Conservation (phyloP, 1,140 invertebrate genomes). For the Piezodorus guildinii region DNA sequence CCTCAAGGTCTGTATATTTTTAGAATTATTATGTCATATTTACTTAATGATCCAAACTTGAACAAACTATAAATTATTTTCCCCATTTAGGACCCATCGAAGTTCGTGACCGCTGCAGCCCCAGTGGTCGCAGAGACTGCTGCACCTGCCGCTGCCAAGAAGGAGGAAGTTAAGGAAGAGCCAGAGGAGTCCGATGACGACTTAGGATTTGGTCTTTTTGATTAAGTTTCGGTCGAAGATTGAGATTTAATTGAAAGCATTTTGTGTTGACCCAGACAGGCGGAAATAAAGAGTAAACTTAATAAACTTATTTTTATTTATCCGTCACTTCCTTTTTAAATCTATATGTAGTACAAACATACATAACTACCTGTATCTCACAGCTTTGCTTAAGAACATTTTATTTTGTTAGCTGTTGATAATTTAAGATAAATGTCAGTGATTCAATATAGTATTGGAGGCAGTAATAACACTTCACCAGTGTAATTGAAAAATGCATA, state of each 20-base stretch:
- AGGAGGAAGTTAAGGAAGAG: slow-evolving; percentile 63
- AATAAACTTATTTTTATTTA: background rate
- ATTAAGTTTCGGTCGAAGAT: slow-evolving; percentile 46
- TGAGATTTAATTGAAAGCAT: background rate
- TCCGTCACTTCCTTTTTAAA: no score
- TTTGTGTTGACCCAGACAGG: slow-evolving; percentile 5
- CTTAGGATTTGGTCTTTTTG: slow-evolving; percentile 94
- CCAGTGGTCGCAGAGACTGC: slow-evolving; percentile 48
- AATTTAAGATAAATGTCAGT: no score
- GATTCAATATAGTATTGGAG: no score
- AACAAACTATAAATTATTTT: background rate
- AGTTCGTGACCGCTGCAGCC: slow-evolving; percentile 66
- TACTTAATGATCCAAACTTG: background rate
- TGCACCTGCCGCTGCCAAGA: slow-evolving; percentile 43
- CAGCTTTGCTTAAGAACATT: no score
- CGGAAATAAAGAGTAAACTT: background rate
- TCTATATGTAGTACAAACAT: no score
- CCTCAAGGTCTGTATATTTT: slow-evolving; percentile 50
- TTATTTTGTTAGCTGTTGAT: no score
- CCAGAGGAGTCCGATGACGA: slow-evolving; percentile 83
- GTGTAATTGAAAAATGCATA: no score
- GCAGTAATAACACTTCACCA: no score
- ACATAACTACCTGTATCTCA: no score
- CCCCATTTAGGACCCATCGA: slow-evolving; percentile 68
- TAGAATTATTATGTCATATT: background rate